Conservation (phyloP, 2,113 vertebrate genomes). For the Pipa parva region DNA sequence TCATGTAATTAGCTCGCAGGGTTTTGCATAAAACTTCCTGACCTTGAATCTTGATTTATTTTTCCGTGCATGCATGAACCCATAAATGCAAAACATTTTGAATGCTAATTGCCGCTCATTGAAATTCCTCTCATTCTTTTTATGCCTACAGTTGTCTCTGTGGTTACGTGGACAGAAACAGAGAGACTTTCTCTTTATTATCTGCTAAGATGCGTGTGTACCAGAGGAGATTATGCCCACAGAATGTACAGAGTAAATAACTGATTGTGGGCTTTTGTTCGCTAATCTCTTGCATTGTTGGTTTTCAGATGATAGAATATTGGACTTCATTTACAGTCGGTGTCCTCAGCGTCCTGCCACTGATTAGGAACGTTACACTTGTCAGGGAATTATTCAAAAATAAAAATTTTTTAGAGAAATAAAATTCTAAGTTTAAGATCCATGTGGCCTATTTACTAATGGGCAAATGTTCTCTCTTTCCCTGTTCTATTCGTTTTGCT, state of each 20-base stretch:
- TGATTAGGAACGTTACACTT: no score
- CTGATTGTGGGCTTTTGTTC: constrained; percentile 15
- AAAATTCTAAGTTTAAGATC: no score
- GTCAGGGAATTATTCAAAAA: no score
- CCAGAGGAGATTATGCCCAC: constrained; percentile 16
- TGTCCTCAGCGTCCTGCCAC: no score
- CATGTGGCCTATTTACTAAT: no score
- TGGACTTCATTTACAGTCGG: no score
- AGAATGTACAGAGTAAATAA: constrained; percentile 16
- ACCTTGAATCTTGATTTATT: no score
- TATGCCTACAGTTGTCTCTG: constrained; percentile 28
- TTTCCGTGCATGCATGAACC: constrained; percentile 16
- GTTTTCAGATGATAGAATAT: constrained; percentile 27
- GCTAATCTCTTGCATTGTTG: constrained; percentile 18
- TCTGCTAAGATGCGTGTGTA: constrained; percentile 7
- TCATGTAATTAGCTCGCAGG: no score
- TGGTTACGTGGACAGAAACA: constrained; percentile 29
- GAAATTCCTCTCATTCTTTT: constrained; percentile 16
- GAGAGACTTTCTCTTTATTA: constrained; percentile 9
- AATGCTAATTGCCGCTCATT: neutral
- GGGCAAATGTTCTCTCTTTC: no score
- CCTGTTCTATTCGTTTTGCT: no score
- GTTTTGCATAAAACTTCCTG: no score
- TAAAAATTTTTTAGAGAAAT: no score
- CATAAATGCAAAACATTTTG: constrained; percentile 28